phyloP scores from a whole-genome alignment of 2,888 invertebrate genomes.

The Phaonia tiefii region DNA sequence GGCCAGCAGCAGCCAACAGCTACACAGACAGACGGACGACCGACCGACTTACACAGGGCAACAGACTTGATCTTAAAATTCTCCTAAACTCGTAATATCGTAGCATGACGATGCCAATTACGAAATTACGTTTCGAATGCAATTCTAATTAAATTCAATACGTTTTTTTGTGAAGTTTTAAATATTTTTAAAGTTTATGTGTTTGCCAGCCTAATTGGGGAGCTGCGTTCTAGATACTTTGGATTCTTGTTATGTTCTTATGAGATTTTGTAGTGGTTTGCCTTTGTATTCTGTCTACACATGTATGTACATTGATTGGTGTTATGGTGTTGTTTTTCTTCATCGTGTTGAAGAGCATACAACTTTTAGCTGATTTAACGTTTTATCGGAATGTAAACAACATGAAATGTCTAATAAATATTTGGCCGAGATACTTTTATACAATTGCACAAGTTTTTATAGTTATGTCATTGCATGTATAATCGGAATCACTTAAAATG shows the following conservation, averaged over 20 bases:
- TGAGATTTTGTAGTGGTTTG: neutral
- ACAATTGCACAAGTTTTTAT: too few species aligned
- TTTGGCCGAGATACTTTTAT: too few species aligned
- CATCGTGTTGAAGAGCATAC: too few species aligned
- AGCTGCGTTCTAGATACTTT: slow-evolving; percentile 27
- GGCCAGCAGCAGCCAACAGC: too few species aligned
- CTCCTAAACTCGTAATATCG: slow-evolving; percentile 36
- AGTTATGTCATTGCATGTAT: too few species aligned
- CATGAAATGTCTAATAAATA: too few species aligned
- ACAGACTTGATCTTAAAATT: slow-evolving; percentile 27
- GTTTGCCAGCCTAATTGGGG: too few species aligned
- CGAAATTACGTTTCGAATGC: neutral
- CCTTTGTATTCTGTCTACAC: neutral
- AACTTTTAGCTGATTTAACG: too few species aligned
- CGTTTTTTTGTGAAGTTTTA: neutral
- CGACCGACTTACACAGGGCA: neutral
- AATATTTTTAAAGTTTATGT: slow-evolving; percentile 26
- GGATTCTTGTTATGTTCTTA: slow-evolving; percentile 22
- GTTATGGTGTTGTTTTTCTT: too few species aligned
- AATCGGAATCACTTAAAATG: too few species aligned
- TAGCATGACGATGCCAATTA: slow-evolving; percentile 5
- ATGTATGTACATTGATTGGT: too few species aligned
- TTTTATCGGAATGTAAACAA: slow-evolving; percentile 1
- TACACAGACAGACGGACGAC: neutral
- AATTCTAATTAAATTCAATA: slow-evolving; percentile 27